Conservation (phyloP, 2,888 invertebrate species). For the Morpho achilles region DNA sequence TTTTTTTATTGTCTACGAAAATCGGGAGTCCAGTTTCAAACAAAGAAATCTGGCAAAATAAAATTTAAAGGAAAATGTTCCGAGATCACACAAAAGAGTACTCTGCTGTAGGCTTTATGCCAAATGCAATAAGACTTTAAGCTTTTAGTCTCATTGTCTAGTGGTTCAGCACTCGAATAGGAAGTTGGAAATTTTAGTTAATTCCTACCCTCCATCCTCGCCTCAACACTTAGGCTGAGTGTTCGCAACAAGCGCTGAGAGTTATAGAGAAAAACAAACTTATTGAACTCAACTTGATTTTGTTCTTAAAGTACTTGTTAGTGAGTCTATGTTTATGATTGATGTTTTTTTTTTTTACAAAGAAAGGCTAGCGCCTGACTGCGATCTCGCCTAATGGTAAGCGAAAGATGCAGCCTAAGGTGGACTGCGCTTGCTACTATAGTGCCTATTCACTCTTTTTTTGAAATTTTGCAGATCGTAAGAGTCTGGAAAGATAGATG, state of each 20-base stretch:
- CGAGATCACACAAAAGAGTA: background rate
- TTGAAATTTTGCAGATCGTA: no score
- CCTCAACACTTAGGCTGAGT: background rate
- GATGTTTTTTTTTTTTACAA: no score
- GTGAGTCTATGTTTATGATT: no score
- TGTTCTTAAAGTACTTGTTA: no score
- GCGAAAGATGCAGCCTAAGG: no score
- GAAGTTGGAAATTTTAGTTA: background rate
- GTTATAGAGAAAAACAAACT: background rate
- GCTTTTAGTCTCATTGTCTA: background rate
- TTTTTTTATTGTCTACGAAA: no score
- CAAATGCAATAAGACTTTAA: background rate
- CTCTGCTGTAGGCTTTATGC: constrained; percentile 2
- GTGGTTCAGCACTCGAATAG: background rate
- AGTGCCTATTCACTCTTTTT: no score
- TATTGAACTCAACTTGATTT: no score
- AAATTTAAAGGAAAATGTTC: background rate
- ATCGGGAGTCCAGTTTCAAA: constrained; percentile 4
- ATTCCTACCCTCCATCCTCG: background rate
- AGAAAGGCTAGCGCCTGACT: no score
- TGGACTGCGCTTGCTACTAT: no score
- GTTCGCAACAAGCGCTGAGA: background rate
- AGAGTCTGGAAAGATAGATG: no score
- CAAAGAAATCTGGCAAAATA: constrained; percentile 2
- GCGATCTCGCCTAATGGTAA: no score